phyloP scores from a whole-genome alignment of 2,888 invertebrate species.

The Dioctria rufipes region DNA sequence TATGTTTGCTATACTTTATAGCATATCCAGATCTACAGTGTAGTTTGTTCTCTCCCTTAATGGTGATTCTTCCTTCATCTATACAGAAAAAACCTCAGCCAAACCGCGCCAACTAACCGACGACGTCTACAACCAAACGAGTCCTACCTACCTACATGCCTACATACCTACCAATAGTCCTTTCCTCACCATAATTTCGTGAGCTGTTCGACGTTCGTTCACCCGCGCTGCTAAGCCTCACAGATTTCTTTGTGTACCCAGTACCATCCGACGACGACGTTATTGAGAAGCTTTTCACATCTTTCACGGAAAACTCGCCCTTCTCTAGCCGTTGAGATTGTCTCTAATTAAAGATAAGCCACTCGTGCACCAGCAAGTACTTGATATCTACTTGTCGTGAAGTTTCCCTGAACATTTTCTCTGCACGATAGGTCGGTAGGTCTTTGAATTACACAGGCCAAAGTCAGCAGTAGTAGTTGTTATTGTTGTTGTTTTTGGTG shows the following conservation, averaged over 20 bases:
- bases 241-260: not conserved
- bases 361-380: constrained; percentile 28
- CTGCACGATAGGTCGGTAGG: constrained; percentile 18
- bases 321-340: constrained; percentile 22
- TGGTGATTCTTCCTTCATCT: not conserved
- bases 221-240: not conserved
- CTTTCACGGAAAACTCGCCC: not conserved
- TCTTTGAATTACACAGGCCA: constrained; percentile 23
- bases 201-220: not conserved
- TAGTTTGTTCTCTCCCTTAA: no score
- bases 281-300: not conserved
- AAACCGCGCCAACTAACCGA: not conserved
- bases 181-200: not conserved
- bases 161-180: not conserved
- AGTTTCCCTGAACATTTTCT: constrained; percentile 19
- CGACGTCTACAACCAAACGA: not conserved
- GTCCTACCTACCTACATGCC: no score
- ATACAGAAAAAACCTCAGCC: not conserved
- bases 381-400: constrained; percentile 40
- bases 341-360: constrained; percentile 44
- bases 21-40: no score
- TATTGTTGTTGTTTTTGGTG: not conserved
- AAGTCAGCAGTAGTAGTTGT: constrained; percentile 5
- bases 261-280: not conserved
- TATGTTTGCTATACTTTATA: not conserved